Percentiles rank a stretch among this genome's conserved stretches.
These are phyloP conservation scores for Pipistrellus pygmaeus DNA, from an alignment of 2,797 vertebrate genomes.

Conservation along the genomic window DNA sequence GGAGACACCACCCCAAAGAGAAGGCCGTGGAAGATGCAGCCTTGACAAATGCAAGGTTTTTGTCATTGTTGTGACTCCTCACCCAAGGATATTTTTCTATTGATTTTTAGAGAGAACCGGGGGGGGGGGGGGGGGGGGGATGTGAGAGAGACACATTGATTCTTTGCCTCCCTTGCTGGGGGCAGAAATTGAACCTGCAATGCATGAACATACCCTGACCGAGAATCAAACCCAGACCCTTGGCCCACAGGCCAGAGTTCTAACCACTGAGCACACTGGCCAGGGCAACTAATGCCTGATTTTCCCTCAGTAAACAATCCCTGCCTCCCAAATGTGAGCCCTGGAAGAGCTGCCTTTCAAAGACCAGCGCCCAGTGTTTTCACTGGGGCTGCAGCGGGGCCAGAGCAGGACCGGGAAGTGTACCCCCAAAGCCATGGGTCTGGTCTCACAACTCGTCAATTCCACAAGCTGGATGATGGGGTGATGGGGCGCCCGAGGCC, in stretches of 20 bases:
- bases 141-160: too few species aligned
- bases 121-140: too few species aligned
- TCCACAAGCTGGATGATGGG: not conserved
- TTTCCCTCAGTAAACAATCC: conserved; percentile 52
- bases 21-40: not conserved
- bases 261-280: too few species aligned
- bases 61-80: not conserved
- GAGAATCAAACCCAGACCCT: too few species aligned
- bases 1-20: conserved; percentile 42
- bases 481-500: fast-evolving
- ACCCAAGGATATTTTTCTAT: too few species aligned
- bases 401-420: conserved; percentile 9
- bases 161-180: too few species aligned
- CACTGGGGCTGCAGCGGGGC: conserved; percentile 48
- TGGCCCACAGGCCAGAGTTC: too few species aligned
- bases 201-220: too few species aligned
- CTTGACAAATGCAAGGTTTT: conserved; percentile 63
- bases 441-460: conserved; percentile 6
- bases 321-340: conserved; percentile 54
- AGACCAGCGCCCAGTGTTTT: conserved; percentile 42
- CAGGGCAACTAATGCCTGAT: conserved; percentile 47
- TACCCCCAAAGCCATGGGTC: not conserved
- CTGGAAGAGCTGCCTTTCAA: conserved; percentile 54
- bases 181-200: too few species aligned
- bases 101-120: too few species aligned